Evolutionary conservation across 2,797 vertebrate genomes (phyloP), one percentile per base, ranked within the genome.

Genomic region (Sebastes flavidus): DNA sequence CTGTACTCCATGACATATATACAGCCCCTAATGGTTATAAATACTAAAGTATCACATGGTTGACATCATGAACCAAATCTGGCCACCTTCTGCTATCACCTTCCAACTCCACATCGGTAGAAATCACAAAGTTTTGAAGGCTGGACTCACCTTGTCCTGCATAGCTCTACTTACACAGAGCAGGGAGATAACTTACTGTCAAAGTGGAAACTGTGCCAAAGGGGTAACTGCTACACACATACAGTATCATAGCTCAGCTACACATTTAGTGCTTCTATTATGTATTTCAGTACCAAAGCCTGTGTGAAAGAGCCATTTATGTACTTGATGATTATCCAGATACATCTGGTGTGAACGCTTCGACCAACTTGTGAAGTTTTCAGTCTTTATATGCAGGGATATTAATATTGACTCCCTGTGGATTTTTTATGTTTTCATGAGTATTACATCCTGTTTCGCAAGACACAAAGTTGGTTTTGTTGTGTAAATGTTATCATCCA

Each of bases 131-230:
- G 92, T 94, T 95, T 89, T 93, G 90, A 95, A 95, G 94, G 91
- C 93, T 94, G 90, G 81, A 78, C 86, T 95, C 94, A 94, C 93
- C 95, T 95, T 95, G 94, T 91, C 93, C 92, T 93, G 91, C 74
- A 93, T 94, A 86, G 79, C 85, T 89, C 73, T 74, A 87, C 83
- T 90, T 79, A 76, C 76, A 80, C 80, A 58, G 82, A 73, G 67
- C 65, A 36, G 77, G 36, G 59, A 85, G 81, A 80, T 72, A 68
- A 77, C 49, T 52, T 52, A 52, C 73, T 82, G 87, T 84, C 89
- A 81, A 80, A 88, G 82, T 82, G 76, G 65, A 92, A 91, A 89
- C 78, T 92, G 79, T 91, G 90, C 82, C 90, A 93, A 72, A 75
- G 72, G 82, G 73, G 65, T 36, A 67, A 77, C 82, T 55, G 75